These are phyloP conservation scores for Helleia helle DNA, from an alignment of 2,888 invertebrate species.

Conservation along the genomic window DNA sequence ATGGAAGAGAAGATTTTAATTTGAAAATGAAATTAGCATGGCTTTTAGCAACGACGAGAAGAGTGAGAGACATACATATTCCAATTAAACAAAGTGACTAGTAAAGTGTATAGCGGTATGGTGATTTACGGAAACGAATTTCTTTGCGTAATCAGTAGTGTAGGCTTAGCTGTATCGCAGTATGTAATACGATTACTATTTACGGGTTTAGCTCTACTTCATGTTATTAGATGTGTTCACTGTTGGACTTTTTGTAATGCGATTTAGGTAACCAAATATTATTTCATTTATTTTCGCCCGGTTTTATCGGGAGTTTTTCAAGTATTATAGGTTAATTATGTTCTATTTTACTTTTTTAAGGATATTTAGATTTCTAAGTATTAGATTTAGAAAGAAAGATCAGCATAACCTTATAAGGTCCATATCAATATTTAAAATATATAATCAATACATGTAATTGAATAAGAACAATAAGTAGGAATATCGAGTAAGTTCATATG, in stretches of 20 bases:
- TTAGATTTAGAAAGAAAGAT: conserved; percentile 41
- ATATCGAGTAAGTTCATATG: conserved; percentile 39
- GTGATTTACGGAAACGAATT: conserved; percentile 26
- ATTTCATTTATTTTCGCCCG: conserved; percentile 46
- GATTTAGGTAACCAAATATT: conserved; percentile 59
- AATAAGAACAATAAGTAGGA: conserved; percentile 70
- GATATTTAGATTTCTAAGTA: conserved; percentile 35
- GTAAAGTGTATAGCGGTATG: conserved; percentile 27
- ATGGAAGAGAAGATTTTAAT: too few relatives aligned
- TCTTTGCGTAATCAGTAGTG: conserved; percentile 24
- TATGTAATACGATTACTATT: conserved; percentile 49
- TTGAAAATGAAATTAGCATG: too few relatives aligned
- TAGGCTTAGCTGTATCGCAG: conserved; percentile 36
- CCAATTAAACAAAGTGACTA: conserved; percentile 18
- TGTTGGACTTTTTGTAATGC: conserved; percentile 48
- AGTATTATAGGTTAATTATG: conserved; percentile 61
- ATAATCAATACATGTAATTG: conserved; percentile 63
- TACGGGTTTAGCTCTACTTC: conserved; percentile 69
- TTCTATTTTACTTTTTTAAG: conserved; percentile 33
- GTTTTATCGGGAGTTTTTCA: conserved; percentile 60
- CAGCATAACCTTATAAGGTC: conserved; percentile 67
- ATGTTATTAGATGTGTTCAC: conserved; percentile 64
- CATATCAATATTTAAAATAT: conserved; percentile 71
- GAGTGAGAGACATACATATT: not conserved
- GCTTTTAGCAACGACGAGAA: too few relatives aligned